phyloP scores from a whole-genome alignment of 2,113 vertebrate genomes.

The Myanophis thanlyinensis region DNA sequence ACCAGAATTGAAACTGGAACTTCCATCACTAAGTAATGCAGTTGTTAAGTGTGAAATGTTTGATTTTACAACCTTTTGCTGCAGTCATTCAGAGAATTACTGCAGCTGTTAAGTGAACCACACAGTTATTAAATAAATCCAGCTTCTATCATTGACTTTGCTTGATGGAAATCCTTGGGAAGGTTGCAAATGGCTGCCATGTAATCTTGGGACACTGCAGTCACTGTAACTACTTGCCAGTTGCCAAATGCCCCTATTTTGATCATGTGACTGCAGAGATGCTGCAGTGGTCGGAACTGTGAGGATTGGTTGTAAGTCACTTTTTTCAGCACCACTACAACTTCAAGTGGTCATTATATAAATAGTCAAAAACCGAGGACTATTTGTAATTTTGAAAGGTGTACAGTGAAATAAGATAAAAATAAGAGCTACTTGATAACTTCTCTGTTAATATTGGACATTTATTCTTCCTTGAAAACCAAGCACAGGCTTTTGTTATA shows the following conservation, averaged over 20 bases:
- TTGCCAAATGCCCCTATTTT: not conserved
- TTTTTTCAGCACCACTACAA: not conserved
- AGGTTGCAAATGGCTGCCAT: not conserved
- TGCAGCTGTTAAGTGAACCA: not conserved
- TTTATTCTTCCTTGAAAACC: not conserved
- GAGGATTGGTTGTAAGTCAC: not conserved
- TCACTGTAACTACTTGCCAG: not conserved
- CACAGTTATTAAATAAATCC: not conserved
- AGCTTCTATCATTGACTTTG: not conserved
- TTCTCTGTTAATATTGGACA: not conserved
- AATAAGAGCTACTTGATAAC: not conserved
- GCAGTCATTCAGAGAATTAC: not conserved
- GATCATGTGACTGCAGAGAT: not conserved
- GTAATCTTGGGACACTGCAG: not conserved
- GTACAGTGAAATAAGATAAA: not conserved
- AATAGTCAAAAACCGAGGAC: not conserved
- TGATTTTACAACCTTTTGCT: not conserved
- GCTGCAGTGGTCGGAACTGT: not conserved
- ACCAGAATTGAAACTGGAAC: not conserved
- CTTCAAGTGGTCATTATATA: not conserved
- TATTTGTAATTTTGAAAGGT: not conserved
- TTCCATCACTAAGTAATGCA: not conserved
- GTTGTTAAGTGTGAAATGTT: not conserved
- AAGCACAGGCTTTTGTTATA: not conserved
- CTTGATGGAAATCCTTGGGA: not conserved